Conservation (phyloP, 1,140 invertebrate genomes). For the Leptinotarsa texana region DNA sequence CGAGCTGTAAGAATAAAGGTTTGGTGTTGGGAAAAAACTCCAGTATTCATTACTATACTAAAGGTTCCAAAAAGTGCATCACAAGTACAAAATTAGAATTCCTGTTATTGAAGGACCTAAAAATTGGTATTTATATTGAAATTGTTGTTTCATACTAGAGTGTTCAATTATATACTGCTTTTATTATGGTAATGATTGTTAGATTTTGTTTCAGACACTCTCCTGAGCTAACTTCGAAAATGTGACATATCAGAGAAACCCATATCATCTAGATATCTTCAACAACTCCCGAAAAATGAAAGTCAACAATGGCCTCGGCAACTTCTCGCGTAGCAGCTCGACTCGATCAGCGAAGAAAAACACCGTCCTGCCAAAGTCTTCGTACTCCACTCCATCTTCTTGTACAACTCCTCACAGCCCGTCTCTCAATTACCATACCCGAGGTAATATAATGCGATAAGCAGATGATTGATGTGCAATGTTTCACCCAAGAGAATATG, state of each 20-base stretch:
- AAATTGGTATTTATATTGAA: too few species aligned
- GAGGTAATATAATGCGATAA: slow-evolving; percentile 23
- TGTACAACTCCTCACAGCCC: slow-evolving; percentile 41
- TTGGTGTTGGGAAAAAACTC: too few species aligned
- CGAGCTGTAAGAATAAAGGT: too few species aligned
- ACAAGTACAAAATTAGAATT: too few species aligned
- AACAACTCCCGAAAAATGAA: slow-evolving; percentile 28
- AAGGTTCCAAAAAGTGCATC: too few species aligned
- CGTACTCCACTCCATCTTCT: slow-evolving; percentile 44
- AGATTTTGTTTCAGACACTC: slow-evolving; percentile 3
- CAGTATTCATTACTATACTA: too few species aligned
- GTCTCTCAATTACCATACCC: slow-evolving; percentile 38
- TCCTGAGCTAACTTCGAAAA: slow-evolving; percentile 7
- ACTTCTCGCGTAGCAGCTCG: slow-evolving; percentile 41
- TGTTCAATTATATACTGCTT: too few species aligned
- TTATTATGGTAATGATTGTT: too few species aligned
- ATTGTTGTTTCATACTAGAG: too few species aligned
- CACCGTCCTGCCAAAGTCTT: slow-evolving; percentile 41
- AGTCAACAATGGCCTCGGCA: slow-evolving; percentile 37
- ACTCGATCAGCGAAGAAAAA: slow-evolving; percentile 32
- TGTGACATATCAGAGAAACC: slow-evolving; percentile 24
- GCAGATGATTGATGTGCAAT: background rate
- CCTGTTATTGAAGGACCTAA: too few species aligned
- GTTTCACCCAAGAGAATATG: background rate
- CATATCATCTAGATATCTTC: slow-evolving; percentile 23